Evolutionary conservation across 1,140 invertebrate species (phyloP).

Genomic region (Microplitis mediator): DNA sequence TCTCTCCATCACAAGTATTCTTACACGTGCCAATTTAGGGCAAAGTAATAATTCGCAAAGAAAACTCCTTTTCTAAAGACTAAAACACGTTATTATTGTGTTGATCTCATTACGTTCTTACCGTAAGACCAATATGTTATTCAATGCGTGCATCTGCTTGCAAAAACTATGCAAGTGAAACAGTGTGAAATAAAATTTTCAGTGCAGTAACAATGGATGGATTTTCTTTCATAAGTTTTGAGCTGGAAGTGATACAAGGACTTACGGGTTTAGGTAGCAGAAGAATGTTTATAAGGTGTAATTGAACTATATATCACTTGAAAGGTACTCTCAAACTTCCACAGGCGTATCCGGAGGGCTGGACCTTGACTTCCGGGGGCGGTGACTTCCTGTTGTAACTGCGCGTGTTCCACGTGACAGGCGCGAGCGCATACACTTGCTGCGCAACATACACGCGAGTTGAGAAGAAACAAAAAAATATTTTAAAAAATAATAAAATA

Average conservation of each 20-base stretch:
- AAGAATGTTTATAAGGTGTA: neutral
- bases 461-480: neutral
- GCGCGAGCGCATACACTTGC: constrained; percentile 15
- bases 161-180: no score
- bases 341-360: constrained; percentile 24
- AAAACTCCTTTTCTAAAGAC: neutral
- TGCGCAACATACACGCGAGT: constrained; percentile 22
- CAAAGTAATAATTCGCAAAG: no score
- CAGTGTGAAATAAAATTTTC: no score
- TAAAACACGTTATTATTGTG: neutral
- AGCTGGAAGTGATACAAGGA: neutral
- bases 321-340: neutral
- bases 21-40: no score
- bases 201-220: no score
- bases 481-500: neutral
- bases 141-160: neutral
- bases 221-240: neutral
- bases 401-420: constrained; percentile 32
- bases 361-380: constrained; percentile 36
- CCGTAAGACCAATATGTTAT: no score
- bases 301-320: neutral
- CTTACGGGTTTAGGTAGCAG: neutral
- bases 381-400: constrained; percentile 30
- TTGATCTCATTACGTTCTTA: neutral
- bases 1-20: neutral